Base-by-base conservation (phyloP, 2,888 invertebrate genomes). In the Philopedon plagiatum region DNA sequence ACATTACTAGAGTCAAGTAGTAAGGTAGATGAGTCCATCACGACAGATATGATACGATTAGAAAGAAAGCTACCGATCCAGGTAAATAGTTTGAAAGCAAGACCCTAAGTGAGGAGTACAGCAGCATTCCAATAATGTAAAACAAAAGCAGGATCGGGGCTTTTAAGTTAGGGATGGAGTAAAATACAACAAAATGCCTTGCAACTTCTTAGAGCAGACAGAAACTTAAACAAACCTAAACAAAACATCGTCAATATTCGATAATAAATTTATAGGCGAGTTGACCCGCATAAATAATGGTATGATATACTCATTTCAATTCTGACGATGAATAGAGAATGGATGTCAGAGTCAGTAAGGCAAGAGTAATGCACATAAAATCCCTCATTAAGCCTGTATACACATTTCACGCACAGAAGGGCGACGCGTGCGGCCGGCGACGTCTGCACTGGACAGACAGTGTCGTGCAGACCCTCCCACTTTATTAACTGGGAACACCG, bases 321-420 rank as follows among this genome's bases (percentile, higher is more conserved):
- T 34, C 23, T 9, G 39, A 46, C 51, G 51, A 21, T 61, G 62
- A 62, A 71, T 58, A 58, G 46, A 57, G 51, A 34, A 69, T 65
- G 66, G 70, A 74, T 79, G 83, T 82, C 82, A 82, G 78, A 85
- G 85, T 85, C 85, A 84, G 83, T 83, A 85, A 84, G 85, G 83
- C 84, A 84, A 83, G 83, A 83, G 83, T 84, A 84, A 84, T 83
- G 83, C 83, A 83, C 82, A 85, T 85, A 83, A 85, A 85, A 85
- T 83, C 85, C 84, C 85, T 85, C 84, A 85, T 85, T 85, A 85
- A 85, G 81, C 80, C 80, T 78, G 80, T 81, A 81, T 83, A 82
- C 82, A 83, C 82, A 83, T 81, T 84, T 85, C 85, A 84, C 78
- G 79, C 79, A 79, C 85, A 85, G 84, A 77, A 76, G 75, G 39